Percentiles rank a stretch among this genome's conserved stretches.
These are phyloP conservation scores for Leptinotarsa texana DNA, from an alignment of 1,140 invertebrate genomes.

Conservation along the genomic window DNA sequence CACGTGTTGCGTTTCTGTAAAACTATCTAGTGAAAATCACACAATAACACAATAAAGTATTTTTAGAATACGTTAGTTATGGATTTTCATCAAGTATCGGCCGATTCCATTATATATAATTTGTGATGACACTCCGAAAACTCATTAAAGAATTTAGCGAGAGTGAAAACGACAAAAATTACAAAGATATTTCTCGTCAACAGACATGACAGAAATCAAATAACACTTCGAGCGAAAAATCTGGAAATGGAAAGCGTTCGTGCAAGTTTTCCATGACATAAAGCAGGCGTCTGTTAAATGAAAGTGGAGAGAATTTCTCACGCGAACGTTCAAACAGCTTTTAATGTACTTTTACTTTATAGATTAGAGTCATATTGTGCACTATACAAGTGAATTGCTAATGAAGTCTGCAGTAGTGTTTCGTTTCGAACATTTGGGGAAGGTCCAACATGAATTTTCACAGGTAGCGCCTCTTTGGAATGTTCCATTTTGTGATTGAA, in stretches of 20 bases:
- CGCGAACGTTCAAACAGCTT: conserved; percentile 27
- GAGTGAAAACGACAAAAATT: not conserved
- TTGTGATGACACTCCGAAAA: no score
- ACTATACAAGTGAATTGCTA: conserved; percentile 27
- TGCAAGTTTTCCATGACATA: conserved; percentile 36
- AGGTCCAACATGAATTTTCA: not conserved
- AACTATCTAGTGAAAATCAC: no score
- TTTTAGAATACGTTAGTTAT: no score
- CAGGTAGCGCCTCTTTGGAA: not conserved
- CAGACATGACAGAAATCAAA: not conserved
- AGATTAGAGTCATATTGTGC: not conserved
- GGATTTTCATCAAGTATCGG: no score
- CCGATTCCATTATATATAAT: no score
- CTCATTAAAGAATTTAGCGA: not conserved
- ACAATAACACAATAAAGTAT: no score
- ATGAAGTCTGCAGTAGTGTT: conserved; percentile 21
- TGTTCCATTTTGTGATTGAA: not conserved
- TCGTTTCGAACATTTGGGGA: not conserved
- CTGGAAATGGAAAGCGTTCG: conserved; percentile 30
- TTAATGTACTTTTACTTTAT: conserved; percentile 7
- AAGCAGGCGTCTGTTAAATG: conserved; percentile 35
- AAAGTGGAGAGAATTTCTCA: conserved; percentile 33
- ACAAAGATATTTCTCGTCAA: not conserved
- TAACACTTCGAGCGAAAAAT: conserved; percentile 10
- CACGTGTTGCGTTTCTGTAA: no score